phyloP scores from a whole-genome alignment of 2,113 vertebrate genomes.

The Carollia perspicillata region DNA sequence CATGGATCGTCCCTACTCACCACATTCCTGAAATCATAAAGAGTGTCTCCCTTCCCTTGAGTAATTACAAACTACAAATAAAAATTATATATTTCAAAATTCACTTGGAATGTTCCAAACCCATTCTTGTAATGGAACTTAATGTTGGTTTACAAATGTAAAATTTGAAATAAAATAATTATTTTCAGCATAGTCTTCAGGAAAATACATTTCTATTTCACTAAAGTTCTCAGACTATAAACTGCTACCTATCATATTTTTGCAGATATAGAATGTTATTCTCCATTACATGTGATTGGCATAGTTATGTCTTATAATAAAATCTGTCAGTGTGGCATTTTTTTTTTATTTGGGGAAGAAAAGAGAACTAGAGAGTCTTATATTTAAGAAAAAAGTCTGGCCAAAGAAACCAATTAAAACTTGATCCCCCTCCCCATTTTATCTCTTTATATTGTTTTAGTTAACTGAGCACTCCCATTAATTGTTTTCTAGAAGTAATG shows the following conservation, averaged over 20 bases:
- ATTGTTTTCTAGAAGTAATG: constrained; percentile 35
- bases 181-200: constrained; percentile 29
- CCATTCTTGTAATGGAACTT: not conserved
- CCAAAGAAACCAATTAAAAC: constrained; percentile 63
- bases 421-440: not conserved
- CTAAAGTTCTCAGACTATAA: constrained; percentile 37
- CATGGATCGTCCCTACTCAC: not conserved
- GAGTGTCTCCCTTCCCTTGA: not conserved
- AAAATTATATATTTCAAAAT: not conserved
- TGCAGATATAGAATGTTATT: constrained; percentile 47
- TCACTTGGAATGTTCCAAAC: not conserved
- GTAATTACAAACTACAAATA: not conserved
- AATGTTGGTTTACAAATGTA: constrained; percentile 29
- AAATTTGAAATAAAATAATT: constrained; percentile 30
- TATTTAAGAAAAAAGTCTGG: not conserved
- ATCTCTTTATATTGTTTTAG: not conserved
- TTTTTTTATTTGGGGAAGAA: not conserved
- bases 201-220: constrained; percentile 47
- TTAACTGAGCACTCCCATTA: constrained; percentile 12
- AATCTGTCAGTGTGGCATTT: constrained; percentile 47
- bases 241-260: constrained; percentile 50
- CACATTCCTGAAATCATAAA: not conserved
- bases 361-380: constrained; percentile 2
- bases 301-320: constrained; percentile 53
- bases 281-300: constrained; percentile 65